Evolutionary conservation across 2,797 vertebrate genomes (phyloP).

Genomic region (Simalia tracyae): DNA sequence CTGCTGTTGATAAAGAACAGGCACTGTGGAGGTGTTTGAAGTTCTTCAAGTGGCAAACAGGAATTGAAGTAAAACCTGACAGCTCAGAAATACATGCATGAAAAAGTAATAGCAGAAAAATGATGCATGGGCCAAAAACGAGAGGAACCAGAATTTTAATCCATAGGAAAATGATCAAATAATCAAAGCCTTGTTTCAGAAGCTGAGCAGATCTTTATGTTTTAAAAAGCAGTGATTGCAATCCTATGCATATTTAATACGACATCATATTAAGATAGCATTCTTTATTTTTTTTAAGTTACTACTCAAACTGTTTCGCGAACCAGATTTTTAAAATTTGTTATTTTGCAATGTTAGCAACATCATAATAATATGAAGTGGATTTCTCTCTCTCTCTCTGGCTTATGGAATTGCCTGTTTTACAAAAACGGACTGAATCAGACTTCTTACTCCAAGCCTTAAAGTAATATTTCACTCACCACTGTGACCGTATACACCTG

Average conservation of each 20-base stretch:
- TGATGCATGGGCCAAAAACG: not conserved
- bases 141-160: not conserved
- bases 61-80: not conserved
- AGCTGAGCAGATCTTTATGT: not conserved
- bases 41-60: not conserved
- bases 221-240: not conserved
- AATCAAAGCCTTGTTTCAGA: not conserved
- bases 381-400: no score
- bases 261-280: not conserved
- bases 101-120: not conserved
- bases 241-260: not conserved
- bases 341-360: not conserved
- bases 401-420: not conserved
- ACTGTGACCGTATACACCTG: not conserved
- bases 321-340: not conserved
- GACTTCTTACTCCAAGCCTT: not conserved
- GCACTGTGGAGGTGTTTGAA: not conserved
- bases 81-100: not conserved
- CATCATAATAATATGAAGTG: not conserved
- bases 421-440: not conserved
- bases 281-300: not conserved
- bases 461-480: not conserved
- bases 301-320: not conserved
- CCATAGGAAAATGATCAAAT: not conserved
- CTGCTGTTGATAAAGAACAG: slow-evolving; percentile 12